Evolutionary conservation across 2,113 vertebrate species (phyloP).

Genomic region (Enhydra lutris): DNA sequence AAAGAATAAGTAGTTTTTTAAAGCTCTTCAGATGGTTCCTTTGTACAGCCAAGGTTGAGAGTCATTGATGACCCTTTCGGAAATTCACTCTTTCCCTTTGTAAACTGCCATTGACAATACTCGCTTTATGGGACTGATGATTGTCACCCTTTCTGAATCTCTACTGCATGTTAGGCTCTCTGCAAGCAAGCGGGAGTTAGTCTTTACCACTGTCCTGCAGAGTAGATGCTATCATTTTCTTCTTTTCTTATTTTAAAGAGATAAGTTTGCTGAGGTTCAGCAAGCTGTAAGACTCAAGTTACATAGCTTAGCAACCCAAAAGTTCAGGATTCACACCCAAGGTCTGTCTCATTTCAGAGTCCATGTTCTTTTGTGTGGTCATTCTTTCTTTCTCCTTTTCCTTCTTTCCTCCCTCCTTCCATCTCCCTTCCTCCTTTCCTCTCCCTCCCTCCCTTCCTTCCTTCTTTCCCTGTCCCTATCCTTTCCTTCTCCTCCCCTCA

Average conservation of each 20-base stretch:
- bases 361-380: accelerated
- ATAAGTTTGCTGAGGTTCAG: background rate
- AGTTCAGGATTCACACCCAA: background rate
- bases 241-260: background rate
- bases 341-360: background rate
- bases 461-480: too few species aligned
- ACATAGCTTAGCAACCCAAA: too few species aligned
- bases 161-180: background rate
- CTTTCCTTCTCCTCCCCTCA: too few species aligned
- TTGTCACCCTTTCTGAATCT: background rate
- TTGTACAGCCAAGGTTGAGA: background rate
- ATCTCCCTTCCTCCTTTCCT: too few species aligned
- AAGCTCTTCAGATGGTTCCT: background rate
- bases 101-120: background rate
- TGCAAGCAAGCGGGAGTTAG: background rate
- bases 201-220: background rate
- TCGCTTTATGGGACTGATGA: background rate
- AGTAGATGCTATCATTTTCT: background rate
- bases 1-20: background rate
- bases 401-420: background rate
- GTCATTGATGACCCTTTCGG: background rate
- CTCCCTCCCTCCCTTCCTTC: too few species aligned
- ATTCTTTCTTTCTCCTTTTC: too few species aligned
- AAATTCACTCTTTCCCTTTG: background rate
- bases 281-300: background rate